Conservation (phyloP, 2,113 vertebrate genomes). For the Phasianus colchicus region DNA sequence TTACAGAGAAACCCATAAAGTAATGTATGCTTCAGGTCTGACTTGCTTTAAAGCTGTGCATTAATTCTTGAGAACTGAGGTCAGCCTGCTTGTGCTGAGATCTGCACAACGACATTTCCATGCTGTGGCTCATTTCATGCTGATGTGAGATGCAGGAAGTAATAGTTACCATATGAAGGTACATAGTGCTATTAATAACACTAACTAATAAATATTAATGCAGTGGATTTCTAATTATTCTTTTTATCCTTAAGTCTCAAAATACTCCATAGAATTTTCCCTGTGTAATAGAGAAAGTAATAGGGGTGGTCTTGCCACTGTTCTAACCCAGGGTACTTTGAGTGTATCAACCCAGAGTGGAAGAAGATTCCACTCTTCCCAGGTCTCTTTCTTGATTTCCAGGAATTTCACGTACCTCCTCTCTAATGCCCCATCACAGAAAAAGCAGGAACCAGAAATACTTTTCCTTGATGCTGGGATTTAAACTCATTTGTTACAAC, state of each 20-base stretch:
- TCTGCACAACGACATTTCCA: slow-evolving; percentile 45
- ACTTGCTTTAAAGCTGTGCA: slow-evolving; percentile 64
- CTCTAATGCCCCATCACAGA: neutral
- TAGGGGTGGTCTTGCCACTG: neutral
- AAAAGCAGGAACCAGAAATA: neutral
- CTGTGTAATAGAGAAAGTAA: neutral
- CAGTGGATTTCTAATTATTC: neutral
- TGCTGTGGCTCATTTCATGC: slow-evolving; percentile 8
- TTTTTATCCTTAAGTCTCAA: neutral
- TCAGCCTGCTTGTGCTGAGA: slow-evolving; percentile 54
- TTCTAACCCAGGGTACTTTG: neutral
- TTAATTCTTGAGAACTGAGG: slow-evolving; percentile 53
- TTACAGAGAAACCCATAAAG: slow-evolving; percentile 46
- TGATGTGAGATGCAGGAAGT: slow-evolving; percentile 8
- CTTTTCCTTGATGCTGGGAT: neutral
- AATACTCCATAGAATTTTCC: neutral
- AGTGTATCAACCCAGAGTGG: neutral
- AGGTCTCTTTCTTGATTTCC: neutral
- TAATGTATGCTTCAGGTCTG: slow-evolving; percentile 61
- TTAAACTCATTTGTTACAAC: neutral
- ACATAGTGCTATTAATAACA: neutral
- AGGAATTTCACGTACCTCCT: neutral
- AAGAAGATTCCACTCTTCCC: neutral
- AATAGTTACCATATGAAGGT: neutral
- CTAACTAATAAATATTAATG: neutral